Conservation (phyloP, 2,797 vertebrate species). For the Poecilia gillii region DNA sequence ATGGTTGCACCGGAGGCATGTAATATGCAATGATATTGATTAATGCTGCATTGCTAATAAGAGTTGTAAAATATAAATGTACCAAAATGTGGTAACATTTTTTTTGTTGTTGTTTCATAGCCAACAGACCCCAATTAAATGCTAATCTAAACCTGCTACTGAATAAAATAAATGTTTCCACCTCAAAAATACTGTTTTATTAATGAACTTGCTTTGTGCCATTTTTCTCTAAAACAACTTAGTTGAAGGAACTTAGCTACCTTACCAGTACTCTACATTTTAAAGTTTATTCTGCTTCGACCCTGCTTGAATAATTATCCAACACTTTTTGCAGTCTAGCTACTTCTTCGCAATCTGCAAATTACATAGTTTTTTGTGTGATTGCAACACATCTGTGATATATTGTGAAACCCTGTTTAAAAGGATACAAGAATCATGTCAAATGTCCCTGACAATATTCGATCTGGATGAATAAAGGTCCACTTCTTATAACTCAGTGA, state of each 20-base stretch:
- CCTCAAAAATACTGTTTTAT: background rate
- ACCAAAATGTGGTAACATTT: background rate
- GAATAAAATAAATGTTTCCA: background rate
- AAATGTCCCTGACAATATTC: constrained; percentile 31
- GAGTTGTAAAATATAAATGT: background rate
- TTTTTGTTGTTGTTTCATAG: background rate
- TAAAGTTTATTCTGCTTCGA: background rate
- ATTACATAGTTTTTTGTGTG: background rate
- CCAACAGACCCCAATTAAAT: background rate
- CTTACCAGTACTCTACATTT: background rate
- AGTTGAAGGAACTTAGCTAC: background rate
- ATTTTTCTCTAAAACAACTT: too few relatives aligned
- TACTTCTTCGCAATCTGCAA: background rate
- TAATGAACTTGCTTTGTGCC: background rate
- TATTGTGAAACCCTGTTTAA: background rate
- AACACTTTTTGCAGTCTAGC: background rate
- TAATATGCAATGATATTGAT: background rate
- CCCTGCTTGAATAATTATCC: background rate
- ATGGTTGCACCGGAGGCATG: background rate
- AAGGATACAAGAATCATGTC: constrained; percentile 47
- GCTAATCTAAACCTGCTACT: background rate
- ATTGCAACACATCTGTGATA: background rate
- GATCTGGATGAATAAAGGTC: constrained; percentile 40
- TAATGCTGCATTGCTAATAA: background rate
- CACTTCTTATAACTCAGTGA: constrained; percentile 51